Evolutionary conservation across 1,140 invertebrate genomes (phyloP), one percentile per base, ranked within the genome.

Genomic region (Musca domestica): DNA sequence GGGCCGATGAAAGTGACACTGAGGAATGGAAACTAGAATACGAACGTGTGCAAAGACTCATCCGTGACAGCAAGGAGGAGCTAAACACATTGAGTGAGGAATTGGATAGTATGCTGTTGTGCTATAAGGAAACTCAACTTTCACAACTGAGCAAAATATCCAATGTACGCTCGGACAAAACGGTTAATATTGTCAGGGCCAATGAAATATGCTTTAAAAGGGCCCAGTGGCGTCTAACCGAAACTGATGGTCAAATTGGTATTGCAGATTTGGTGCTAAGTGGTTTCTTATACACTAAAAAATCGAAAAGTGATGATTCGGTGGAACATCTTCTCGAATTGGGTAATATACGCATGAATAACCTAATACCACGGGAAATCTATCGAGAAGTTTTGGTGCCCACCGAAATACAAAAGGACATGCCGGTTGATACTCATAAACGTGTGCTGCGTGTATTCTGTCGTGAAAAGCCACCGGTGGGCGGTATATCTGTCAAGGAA

Each of bases 131-230:
- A 76, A 91, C 90, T 9, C 91, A 92, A 74, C 84, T 92, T 6
- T 83, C 86, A 3, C 85, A 87, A 48, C 87, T 86, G 41, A 86
- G 86, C 71, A 86, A 87, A 70, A 76, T 87, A 58, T 84, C 69
- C 0, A 81, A 80, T 64, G 80, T 79, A 48, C 19, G 78, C 0
- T 73, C 85, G 49, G 88, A 90, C 72, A 89, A 90, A 71, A 87
- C 89, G 12, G 87, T 90, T 0, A 89, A 89, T 2, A 90, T 95
- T 34, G 91, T 95, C 9, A 85, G 95, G 51, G 89, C 94, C 22
- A 96, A 96, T 80, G 97, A 99, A 85, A 98, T 99, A 72, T 98
- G 95, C 81, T 99, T 99, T 80, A 98, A 98, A 83, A 94, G 96
- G 81, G 97, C 97, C n/a, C 92, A 96, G 71, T 99, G 98, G 98